These are phyloP conservation scores for Adelges cooleyi DNA, from an alignment of 1,140 invertebrate species.

Conservation along the genomic window DNA sequence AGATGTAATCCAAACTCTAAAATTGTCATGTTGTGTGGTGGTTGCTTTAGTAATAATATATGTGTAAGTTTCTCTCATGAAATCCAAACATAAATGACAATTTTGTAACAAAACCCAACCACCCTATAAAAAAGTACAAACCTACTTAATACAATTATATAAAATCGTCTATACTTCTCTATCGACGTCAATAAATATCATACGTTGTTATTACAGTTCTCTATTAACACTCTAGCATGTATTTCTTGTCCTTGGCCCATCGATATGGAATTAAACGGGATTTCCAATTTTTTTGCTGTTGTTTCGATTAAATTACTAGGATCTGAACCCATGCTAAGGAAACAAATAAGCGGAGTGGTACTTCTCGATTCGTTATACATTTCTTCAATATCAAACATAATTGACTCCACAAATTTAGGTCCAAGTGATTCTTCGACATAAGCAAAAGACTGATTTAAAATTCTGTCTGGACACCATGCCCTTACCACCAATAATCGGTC, in stretches of 20 bases:
- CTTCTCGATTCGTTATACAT: conserved; percentile 82
- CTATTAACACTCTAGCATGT: conserved; percentile 70
- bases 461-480: conserved; percentile 90
- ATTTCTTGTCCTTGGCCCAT: conserved; percentile 97
- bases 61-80: conserved; percentile 75
- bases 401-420: conserved; percentile 77
- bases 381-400: conserved; percentile 79
- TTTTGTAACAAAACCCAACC: conserved; percentile 90
- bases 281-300: conserved; percentile 73
- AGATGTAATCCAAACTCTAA: conserved; percentile 90
- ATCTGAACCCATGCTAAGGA: conserved; percentile 90
- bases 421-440: conserved; percentile 60
- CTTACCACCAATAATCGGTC: conserved; percentile 77
- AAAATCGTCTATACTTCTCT: no score
- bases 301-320: conserved; percentile 81
- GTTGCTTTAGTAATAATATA: conserved; percentile 74
- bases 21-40: conserved; percentile 67
- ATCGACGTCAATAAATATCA: no score
- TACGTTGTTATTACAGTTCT: conserved; percentile 62
- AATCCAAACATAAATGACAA: conserved; percentile 84
- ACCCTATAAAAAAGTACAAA: conserved; percentile 45
- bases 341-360: conserved; percentile 80
- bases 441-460: conserved; percentile 35
- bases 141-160: no score
- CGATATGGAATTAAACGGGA: conserved; percentile 67